Conservation (phyloP, 1,140 invertebrate genomes). For the Prorops nasuta region DNA sequence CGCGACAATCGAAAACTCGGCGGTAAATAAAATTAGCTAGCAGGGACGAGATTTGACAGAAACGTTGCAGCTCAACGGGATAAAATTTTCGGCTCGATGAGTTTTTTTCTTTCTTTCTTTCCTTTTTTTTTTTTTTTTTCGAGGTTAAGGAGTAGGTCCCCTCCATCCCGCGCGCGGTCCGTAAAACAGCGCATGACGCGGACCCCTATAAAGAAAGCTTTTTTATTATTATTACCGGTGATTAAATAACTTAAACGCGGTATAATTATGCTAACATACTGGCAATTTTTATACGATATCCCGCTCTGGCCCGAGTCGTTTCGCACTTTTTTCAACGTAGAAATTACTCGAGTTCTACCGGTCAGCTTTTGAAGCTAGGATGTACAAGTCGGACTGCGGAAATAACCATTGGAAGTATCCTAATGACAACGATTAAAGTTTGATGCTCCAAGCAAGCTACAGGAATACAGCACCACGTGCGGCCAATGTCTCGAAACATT, state of each 20-base stretch:
- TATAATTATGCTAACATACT: slow-evolving; percentile 19
- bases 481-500: too few species aligned
- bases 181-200: neutral
- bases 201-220: neutral
- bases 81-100: neutral
- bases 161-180: neutral
- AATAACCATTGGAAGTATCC: too few species aligned
- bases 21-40: neutral
- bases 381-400: too few species aligned
- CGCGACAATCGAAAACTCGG: too few species aligned
- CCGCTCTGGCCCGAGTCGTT: neutral
- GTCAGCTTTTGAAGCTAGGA: too few species aligned
- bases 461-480: too few species aligned
- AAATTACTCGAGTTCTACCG: too few species aligned
- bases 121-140: too few species aligned
- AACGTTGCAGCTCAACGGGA: neutral
- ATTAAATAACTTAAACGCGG: slow-evolving; percentile 17
- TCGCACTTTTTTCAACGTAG: slow-evolving; percentile 3
- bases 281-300: slow-evolving; percentile 14
- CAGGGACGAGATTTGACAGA: neutral
- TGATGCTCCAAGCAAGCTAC: too few species aligned
- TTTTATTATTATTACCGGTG: slow-evolving; percentile 17
- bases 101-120: too few species aligned
- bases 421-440: too few species aligned
- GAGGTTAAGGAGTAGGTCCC: neutral